Percentiles rank a stretch among this genome's conserved stretches.
phyloP scores from a whole-genome alignment of 2,797 vertebrate genomes.

The Coracias cyanogaster region DNA sequence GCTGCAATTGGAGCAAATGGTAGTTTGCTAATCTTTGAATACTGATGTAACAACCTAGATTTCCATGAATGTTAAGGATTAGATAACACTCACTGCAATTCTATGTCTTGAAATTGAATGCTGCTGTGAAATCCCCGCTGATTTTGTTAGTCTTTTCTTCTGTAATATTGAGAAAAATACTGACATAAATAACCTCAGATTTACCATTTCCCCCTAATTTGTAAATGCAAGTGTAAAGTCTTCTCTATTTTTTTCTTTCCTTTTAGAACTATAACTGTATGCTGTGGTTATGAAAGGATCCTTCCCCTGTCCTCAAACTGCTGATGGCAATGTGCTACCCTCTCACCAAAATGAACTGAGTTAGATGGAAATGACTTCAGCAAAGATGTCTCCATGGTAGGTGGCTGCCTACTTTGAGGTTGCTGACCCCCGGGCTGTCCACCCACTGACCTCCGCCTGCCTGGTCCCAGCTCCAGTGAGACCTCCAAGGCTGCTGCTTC shows the following conservation, averaged over 20 bases:
- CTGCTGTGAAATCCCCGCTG: background rate
- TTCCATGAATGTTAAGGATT: background rate
- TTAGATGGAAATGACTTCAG: background rate
- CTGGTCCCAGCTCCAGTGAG: background rate
- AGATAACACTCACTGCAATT: background rate
- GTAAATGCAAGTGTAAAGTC: background rate
- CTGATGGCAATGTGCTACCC: rapidly evolving
- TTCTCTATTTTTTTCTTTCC: background rate
- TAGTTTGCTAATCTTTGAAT: background rate
- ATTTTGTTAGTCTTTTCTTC: background rate
- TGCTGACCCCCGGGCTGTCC: background rate
- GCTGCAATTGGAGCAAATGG: background rate
- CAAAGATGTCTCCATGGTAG: background rate
- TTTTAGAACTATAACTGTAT: background rate
- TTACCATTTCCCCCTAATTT: background rate
- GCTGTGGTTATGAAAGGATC: background rate
- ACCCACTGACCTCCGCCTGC: background rate
- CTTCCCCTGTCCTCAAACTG: background rate
- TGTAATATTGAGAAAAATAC: background rate
- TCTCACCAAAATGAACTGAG: background rate
- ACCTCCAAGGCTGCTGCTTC: background rate
- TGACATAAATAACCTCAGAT: background rate
- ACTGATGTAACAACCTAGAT: background rate
- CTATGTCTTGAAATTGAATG: background rate
- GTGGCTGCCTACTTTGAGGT: background rate